Evolutionary conservation across 1,140 invertebrate genomes (phyloP).

Genomic region (Achroia grisella): DNA sequence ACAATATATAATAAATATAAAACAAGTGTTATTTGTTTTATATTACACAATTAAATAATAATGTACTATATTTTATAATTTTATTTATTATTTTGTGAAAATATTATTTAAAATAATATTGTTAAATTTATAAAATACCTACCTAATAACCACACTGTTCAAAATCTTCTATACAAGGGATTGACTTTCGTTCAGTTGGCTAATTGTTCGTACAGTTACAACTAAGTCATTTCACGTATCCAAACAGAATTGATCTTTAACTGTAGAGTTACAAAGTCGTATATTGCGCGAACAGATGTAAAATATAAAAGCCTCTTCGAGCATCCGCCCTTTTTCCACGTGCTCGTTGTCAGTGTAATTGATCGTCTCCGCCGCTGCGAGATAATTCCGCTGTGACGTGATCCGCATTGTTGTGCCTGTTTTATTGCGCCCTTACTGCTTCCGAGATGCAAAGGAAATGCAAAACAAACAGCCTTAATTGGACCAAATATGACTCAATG

Average conservation of each 20-base stretch:
- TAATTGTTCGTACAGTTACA: constrained; percentile 1
- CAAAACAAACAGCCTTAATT: constrained; percentile 55
- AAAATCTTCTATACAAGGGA: not conserved
- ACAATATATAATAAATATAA: too few relatives aligned
- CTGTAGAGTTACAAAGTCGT: not conserved
- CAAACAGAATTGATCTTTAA: not conserved
- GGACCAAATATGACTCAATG: constrained; percentile 41
- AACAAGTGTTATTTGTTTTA: too few relatives aligned
- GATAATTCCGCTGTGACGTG: constrained; percentile 63
- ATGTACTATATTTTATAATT: too few relatives aligned
- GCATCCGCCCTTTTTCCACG: constrained; percentile 41
- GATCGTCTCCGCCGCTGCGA: constrained; percentile 56
- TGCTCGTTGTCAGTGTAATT: constrained; percentile 59
- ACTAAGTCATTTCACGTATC: not conserved
- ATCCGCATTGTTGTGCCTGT: constrained; percentile 56
- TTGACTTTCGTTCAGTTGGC: constrained; percentile 1
- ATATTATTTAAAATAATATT: too few relatives aligned
- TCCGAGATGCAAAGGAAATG: constrained; percentile 46
- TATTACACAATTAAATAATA: too few relatives aligned
- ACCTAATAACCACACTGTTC: not conserved
- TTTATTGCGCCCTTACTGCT: constrained; percentile 40
- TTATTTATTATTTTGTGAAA: too few relatives aligned
- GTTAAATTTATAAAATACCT: too few relatives aligned
- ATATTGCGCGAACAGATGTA: not conserved
- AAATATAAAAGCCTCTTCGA: constrained; percentile 21